These are phyloP conservation scores for Diarsia mendica DNA, from an alignment of 2,888 invertebrate species.

Conservation along the genomic window DNA sequence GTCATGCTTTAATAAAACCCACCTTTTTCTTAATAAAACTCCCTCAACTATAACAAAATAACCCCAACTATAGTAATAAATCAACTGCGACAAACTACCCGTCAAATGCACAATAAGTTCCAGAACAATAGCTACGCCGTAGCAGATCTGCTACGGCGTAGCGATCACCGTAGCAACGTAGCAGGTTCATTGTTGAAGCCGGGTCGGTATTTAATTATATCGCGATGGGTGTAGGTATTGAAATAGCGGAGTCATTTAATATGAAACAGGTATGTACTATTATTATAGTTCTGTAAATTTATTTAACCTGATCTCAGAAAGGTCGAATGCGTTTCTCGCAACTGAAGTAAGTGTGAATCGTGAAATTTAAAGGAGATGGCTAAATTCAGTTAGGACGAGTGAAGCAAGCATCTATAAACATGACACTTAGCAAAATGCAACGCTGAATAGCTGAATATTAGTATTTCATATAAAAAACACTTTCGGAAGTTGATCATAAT, in stretches of 20 bases:
- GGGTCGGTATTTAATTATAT: slow-evolving; percentile 30
- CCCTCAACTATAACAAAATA: not conserved
- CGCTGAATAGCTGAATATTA: too few relatives aligned
- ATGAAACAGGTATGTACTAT: slow-evolving; percentile 15
- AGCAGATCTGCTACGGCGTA: slow-evolving; percentile 51
- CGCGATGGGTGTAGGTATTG: not conserved
- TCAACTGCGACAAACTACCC: slow-evolving; percentile 52
- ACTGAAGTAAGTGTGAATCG: too few relatives aligned
- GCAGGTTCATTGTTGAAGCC: slow-evolving; percentile 34
- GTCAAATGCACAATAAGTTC: slow-evolving; percentile 47
- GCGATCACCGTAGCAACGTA: slow-evolving; percentile 41
- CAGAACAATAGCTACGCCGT: slow-evolving; percentile 46
- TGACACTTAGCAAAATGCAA: too few relatives aligned
- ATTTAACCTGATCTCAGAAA: not conserved
- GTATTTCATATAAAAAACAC: too few relatives aligned
- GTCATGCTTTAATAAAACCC: not conserved
- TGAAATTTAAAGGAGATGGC: too few relatives aligned
- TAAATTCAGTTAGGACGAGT: too few relatives aligned
- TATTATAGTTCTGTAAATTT: slow-evolving; percentile 1
- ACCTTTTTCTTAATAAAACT: not conserved
- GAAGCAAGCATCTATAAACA: too few relatives aligned
- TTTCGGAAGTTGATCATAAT: too few relatives aligned
- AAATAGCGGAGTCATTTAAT: slow-evolving; percentile 14
- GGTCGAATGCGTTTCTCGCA: not conserved
- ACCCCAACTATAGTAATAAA: slow-evolving; percentile 30